Percentiles rank a stretch among this genome's conserved stretches.
Evolutionary conservation across 2,797 vertebrate species (phyloP).

Genomic region (Monodelphis domestica): DNA sequence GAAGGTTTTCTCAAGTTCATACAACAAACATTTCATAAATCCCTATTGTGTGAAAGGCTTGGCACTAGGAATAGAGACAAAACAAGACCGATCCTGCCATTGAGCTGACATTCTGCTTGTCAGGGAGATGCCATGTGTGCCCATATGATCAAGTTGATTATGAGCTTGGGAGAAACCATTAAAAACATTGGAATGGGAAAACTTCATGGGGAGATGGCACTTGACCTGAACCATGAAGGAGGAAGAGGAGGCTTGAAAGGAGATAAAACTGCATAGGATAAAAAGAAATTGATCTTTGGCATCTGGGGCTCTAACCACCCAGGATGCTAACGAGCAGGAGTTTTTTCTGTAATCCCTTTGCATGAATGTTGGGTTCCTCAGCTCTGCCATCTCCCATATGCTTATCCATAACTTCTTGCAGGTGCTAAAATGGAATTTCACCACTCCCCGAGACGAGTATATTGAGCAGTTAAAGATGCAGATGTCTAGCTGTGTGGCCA

Average conservation of each 20-base stretch:
- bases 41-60: neutral
- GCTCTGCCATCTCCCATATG: neutral
- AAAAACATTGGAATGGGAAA: neutral
- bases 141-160: neutral
- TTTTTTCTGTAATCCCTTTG: neutral
- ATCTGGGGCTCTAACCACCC: neutral
- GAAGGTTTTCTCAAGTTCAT: neutral
- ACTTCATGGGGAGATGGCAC: neutral
- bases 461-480: conserved; percentile 97
- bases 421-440: conserved; percentile 99
- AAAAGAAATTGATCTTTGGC: neutral
- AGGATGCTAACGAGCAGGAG: neutral
- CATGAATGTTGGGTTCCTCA: neutral
- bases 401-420: conserved; percentile 68
- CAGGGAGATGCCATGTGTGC: neutral
- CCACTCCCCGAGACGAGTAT: conserved; percentile 96
- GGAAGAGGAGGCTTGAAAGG: too few relatives aligned
- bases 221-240: neutral
- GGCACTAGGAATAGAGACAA: neutral
- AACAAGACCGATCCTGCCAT: neutral
- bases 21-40: neutral
- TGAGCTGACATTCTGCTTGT: neutral
- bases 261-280: neutral
- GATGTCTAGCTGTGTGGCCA: conserved; percentile 94
- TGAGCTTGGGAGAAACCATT: neutral